Conservation (phyloP, 2,113 vertebrate species). For the Aegithalos caudatus region DNA sequence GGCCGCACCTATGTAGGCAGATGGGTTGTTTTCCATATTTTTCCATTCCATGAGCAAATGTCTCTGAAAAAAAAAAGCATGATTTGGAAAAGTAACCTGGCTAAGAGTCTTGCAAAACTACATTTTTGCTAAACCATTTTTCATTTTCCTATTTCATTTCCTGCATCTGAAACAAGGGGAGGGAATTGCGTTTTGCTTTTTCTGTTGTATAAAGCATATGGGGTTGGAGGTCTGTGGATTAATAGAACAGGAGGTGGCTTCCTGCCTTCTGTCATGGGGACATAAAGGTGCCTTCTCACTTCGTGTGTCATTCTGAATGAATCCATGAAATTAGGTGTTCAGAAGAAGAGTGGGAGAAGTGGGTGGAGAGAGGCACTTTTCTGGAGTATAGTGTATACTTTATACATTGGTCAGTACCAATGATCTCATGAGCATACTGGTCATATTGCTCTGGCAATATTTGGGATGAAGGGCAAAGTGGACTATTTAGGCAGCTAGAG, state of each 20-base stretch:
- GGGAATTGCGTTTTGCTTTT: background rate
- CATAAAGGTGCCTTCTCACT: background rate
- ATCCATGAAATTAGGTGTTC: background rate
- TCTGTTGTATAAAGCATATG: background rate
- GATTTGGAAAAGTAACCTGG: background rate
- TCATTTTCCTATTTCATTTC: background rate
- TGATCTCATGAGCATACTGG: accelerated
- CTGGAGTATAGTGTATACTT: background rate
- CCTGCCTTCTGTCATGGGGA: background rate
- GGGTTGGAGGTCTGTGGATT: background rate
- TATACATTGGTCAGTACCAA: too few relatives aligned
- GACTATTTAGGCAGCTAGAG: background rate
- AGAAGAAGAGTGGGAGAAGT: background rate
- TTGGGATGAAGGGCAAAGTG: background rate
- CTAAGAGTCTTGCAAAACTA: background rate
- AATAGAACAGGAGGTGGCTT: background rate
- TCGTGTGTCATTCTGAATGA: background rate
- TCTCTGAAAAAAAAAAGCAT: background rate
- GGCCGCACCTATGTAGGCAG: background rate
- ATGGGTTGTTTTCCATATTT: background rate
- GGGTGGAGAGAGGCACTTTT: background rate
- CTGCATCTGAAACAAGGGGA: background rate
- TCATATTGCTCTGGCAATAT: background rate
- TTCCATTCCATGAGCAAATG: background rate
- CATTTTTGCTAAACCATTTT: background rate